Evolutionary conservation across 2,888 invertebrate genomes (phyloP).

Genomic region (Heliconius ethilla): DNA sequence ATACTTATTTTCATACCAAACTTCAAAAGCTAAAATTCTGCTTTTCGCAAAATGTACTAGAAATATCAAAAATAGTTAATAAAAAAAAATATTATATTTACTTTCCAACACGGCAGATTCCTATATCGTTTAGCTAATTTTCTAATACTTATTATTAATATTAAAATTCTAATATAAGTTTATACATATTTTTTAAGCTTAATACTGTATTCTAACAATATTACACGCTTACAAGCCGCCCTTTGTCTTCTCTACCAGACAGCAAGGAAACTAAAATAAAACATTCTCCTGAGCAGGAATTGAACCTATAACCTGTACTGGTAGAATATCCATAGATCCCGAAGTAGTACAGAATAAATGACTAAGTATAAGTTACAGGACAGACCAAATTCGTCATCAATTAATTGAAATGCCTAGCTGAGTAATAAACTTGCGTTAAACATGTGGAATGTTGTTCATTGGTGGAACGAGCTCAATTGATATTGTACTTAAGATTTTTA

Average conservation of each 20-base stretch:
- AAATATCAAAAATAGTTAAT: background rate
- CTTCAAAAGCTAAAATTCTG: background rate
- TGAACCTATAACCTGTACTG: background rate
- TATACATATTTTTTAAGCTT: background rate
- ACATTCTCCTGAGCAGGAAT: background rate
- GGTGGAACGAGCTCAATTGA: slow-evolving; percentile 68
- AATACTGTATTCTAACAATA: background rate
- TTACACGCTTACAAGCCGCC: background rate
- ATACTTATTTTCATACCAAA: background rate
- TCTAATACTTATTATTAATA: no score
- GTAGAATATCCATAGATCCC: background rate
- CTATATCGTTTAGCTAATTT: background rate
- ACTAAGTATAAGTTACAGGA: slow-evolving; percentile 8
- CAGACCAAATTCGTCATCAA: slow-evolving; percentile 55
- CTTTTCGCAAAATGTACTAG: background rate
- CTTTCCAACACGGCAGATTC: background rate
- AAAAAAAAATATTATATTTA: background rate
- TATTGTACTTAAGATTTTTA: slow-evolving; percentile 50
- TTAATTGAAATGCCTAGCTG: slow-evolving; percentile 60
- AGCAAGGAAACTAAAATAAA: background rate
- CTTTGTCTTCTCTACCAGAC: background rate
- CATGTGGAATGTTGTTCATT: slow-evolving; percentile 66
- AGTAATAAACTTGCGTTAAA: slow-evolving; percentile 58
- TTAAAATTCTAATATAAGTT: background rate
- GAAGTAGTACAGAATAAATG: background rate